Percentiles rank a stretch among this genome's conserved stretches.
These are phyloP conservation scores for Mycteria americana DNA, from an alignment of 2,797 vertebrate genomes.

Conservation along the genomic window DNA sequence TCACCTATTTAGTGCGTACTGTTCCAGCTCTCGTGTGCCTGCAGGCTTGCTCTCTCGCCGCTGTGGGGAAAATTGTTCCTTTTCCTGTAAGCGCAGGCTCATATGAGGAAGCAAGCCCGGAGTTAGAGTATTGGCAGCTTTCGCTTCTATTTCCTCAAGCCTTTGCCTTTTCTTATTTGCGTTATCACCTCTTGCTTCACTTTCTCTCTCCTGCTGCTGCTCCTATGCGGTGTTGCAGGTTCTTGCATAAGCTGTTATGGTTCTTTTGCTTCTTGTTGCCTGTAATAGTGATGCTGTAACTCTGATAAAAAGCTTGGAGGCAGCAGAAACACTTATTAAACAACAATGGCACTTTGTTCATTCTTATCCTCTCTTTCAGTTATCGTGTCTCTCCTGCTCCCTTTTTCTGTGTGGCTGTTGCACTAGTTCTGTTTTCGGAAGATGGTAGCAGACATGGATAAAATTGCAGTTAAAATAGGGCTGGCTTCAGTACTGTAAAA, in stretches of 20 bases:
- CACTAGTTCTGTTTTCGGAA: neutral
- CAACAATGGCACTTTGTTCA: neutral
- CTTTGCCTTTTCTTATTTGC: neutral
- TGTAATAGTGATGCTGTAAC: rapidly evolving
- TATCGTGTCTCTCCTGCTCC: neutral
- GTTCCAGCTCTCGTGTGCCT: rapidly evolving
- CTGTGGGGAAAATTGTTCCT: rapidly evolving
- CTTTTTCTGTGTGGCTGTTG: neutral
- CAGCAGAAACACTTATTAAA: neutral
- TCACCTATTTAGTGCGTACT: neutral
- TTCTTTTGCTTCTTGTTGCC: neutral
- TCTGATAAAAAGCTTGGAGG: neutral
- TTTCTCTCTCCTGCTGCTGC: neutral
- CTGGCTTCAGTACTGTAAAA: neutral
- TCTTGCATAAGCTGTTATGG: rapidly evolving
- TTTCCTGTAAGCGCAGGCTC: neutral
- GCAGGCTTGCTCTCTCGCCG: neutral
- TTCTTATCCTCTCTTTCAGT: neutral
- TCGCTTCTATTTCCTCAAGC: neutral
- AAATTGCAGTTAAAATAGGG: neutral
- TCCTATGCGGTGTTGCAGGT: rapidly evolving
- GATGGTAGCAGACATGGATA: neutral
- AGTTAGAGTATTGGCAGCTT: neutral
- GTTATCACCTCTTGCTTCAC: neutral
- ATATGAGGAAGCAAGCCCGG: neutral